Evolutionary conservation across 2,797 vertebrate species (phyloP).

Genomic region (Cichlasoma orientale): DNA sequence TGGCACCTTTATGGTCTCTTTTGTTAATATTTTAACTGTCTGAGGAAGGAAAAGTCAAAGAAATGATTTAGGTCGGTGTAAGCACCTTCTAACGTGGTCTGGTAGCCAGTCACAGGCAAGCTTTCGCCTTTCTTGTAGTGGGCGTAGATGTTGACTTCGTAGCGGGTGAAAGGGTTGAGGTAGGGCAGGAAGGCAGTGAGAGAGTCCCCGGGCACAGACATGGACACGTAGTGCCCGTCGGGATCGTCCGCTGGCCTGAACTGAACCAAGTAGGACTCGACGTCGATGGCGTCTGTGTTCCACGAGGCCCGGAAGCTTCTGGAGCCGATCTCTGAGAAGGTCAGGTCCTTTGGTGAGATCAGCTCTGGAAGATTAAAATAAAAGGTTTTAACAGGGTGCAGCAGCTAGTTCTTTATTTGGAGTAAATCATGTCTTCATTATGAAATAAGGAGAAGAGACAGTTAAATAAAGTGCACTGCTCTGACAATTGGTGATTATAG

Average conservation of each 20-base stretch:
- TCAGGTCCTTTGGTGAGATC: constrained; percentile 83
- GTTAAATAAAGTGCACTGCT: neutral
- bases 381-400: neutral
- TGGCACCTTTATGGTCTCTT: neutral
- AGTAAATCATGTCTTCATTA: neutral
- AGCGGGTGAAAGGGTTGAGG: constrained; percentile 89
- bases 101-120: constrained; percentile 82
- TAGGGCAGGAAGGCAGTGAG: constrained; percentile 83
- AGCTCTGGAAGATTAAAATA: constrained; percentile 77
- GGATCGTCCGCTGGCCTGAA: constrained; percentile 81
- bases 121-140: constrained; percentile 91
- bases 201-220: constrained; percentile 86
- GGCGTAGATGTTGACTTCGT: constrained; percentile 87
- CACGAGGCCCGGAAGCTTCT: constrained; percentile 89
- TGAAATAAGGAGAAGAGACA: neutral
- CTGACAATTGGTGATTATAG: too few relatives aligned
- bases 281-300: constrained; percentile 82
- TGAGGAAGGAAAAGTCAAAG: neutral
- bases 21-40: neutral
- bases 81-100: constrained; percentile 91
- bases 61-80: neutral
- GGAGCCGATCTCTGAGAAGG: constrained; percentile 87
- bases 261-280: constrained; percentile 86
- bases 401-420: neutral
- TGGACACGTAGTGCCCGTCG: constrained; percentile 79